phyloP scores from a whole-genome alignment of 2,888 invertebrate genomes.

The Xestia c-nigrum region DNA sequence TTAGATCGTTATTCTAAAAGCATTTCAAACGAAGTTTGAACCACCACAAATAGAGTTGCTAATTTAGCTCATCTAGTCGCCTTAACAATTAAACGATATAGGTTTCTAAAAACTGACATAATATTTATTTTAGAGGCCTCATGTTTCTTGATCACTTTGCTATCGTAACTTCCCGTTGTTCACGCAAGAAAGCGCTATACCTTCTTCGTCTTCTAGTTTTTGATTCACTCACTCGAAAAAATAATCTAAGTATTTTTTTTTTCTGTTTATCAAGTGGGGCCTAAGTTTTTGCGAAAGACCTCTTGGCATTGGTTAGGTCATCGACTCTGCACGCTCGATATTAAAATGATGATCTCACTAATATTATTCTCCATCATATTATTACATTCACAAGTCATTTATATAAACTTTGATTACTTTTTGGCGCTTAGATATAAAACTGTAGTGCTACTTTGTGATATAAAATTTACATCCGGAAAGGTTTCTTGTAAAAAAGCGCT shows the following conservation, averaged over 20 bases:
- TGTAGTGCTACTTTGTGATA: background rate
- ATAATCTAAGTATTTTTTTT: background rate
- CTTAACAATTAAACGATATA: background rate
- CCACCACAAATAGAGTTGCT: too few relatives aligned
- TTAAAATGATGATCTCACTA: slow-evolving; percentile 44
- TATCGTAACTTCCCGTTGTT: background rate
- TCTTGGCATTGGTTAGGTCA: slow-evolving; percentile 41
- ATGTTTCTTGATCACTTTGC: background rate
- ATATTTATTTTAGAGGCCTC: background rate
- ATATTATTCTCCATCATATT: slow-evolving; percentile 17
- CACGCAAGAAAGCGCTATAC: background rate
- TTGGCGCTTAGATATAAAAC: slow-evolving; percentile 6
- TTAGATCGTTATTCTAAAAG: too few relatives aligned
- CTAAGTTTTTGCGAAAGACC: background rate
- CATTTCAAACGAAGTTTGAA: too few relatives aligned
- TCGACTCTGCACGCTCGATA: slow-evolving; percentile 33
- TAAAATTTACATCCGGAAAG: slow-evolving; percentile 10
- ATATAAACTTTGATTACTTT: slow-evolving; percentile 6
- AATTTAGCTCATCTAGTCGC: too few relatives aligned
- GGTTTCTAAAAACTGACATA: background rate
- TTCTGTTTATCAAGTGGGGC: background rate
- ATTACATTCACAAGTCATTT: slow-evolving; percentile 8
- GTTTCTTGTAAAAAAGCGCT: slow-evolving; percentile 10
- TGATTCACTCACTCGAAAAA: background rate
- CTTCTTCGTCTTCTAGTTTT: background rate